Evolutionary conservation across 2,113 vertebrate genomes (phyloP), one percentile per base, ranked within the genome.

Genomic region (Donacobius atricapilla): DNA sequence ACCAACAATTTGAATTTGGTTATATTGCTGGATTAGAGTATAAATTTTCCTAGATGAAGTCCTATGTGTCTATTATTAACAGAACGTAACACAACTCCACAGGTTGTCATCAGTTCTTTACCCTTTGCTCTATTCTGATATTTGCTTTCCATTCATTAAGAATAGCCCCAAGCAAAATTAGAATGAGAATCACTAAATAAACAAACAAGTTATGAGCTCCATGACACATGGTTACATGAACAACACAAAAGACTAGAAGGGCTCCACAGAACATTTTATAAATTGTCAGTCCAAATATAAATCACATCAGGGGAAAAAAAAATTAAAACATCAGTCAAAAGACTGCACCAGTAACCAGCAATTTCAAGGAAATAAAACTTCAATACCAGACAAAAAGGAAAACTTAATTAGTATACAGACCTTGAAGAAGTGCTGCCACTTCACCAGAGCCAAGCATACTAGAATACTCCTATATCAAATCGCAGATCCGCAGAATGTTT

Each of bases 131-230:
- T 92, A 48, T 86, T 93, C 96, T 96, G 92, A 90, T 97, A 89
- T 86, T 96, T 96, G 94, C 92, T 97, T 97, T 97, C 96, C 93
- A 96, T 96, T 97, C 90, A 97, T 97, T 96, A 94, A 96, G 94
- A 95, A 94, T 89, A 96, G 92, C 96, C 90, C 53, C 83, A 75
- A 89, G 93, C 94, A 92, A 96, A 95, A 95, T 96, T 95, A 96
- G 96, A 94, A 94, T 86, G 57, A 96, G 92, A 95, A 93, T 65
- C 83, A 84, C 73, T 97, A 92, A 94, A 92, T 90, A 96, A 96
- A 96, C 83, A 97, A 96, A 96, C 92, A 96, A 92, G 83, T 75
- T 89, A 89, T 68, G 69, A 92, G 64, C 71, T 92, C 44, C 56
- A 33, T 40, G 51, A 82, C 44, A 71, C 25, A 82, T 31, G 40